These are phyloP conservation scores for Cotesia congregata DNA, from an alignment of 2,888 invertebrate species.

Conservation along the genomic window DNA sequence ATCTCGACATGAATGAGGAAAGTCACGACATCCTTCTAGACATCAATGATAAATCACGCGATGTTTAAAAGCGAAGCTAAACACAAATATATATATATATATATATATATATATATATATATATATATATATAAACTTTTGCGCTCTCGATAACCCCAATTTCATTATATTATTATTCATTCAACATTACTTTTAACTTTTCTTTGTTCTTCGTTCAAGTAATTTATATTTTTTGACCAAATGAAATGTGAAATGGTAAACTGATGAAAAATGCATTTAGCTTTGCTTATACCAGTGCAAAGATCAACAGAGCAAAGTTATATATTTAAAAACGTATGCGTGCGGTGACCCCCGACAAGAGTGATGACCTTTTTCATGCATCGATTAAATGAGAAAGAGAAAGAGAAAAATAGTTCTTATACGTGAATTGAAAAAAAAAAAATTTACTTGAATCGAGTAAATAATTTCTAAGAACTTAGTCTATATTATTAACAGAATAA, in stretches of 20 bases:
- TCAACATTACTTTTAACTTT: neutral
- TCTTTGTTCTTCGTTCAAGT: neutral
- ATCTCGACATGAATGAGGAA: neutral
- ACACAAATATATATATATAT: neutral
- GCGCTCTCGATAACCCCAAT: neutral
- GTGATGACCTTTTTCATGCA: slow-evolving; percentile 21
- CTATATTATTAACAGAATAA: too few species aligned
- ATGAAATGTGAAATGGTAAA: neutral
- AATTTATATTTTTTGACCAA: neutral
- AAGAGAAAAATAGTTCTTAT: neutral
- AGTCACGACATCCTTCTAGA: neutral
- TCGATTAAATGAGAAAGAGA: slow-evolving; percentile 11
- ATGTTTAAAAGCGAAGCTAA: slow-evolving; percentile 35
- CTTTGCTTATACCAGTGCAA: neutral
- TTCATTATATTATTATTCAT: slow-evolving; percentile 15
- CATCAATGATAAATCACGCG: slow-evolving; percentile 1
- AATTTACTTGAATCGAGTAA: neutral
- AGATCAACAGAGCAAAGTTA: neutral
- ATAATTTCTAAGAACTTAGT: too few species aligned
- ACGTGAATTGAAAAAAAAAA: neutral
- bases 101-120: neutral
- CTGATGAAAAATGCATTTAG: neutral
- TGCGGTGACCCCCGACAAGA: slow-evolving; percentile 17
- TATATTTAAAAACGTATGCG: slow-evolving; percentile 2
- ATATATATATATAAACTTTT: neutral